Base-by-base conservation (phyloP, 1,140 invertebrate genomes). In the Sarcophaga peregrina region DNA sequence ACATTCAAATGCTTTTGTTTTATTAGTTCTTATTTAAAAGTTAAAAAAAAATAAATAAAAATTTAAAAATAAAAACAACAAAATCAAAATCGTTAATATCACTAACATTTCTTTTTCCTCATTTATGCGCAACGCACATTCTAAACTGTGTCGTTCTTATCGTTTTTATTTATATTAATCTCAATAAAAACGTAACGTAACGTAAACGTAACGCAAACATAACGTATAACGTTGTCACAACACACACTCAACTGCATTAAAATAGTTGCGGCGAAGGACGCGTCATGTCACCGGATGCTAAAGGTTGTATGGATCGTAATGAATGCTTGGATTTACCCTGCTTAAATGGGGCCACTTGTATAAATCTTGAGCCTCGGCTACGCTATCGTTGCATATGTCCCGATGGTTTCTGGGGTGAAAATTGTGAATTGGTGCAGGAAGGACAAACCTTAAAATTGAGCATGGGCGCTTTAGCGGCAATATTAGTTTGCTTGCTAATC, bases 301-400 rank as follows among this genome's bases (percentile, higher is more conserved):
- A 97, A 91, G 95, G 96, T 86, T 98, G 97, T 91, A 95, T 95
- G 91, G 97, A 98, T 92, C 96, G 97, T 90, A 96, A 98, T 91
- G 97, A 98, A 89, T 98, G 97, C 90, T 93, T 97, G 86, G 96
- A 97, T 90, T 93, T 96, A 90, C 97, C 97, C 83, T 98, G 97
- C 90, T 92, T 96, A 84, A 98, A 98, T 91, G 96, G 96, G 73
- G 96, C 96, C 82, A 94, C 94, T 76, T 98, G 96, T 90, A 94
- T 96, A 85, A 98, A 98, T 91, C 94, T 96, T 86, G 96, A 97
- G 91, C 96, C 96, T 83, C 92, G 94, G 83, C 93, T 96, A 83
- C 93, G 96, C 68, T 96, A 96, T 87, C 94, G 93, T 85, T 98
- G 95, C 91, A 94, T 95, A 83, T 98, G 98, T 90, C 95, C 95